Percentiles rank a stretch among this genome's conserved stretches.
phyloP scores from a whole-genome alignment of 1,140 invertebrate species.

The Tenebrio molitor region DNA sequence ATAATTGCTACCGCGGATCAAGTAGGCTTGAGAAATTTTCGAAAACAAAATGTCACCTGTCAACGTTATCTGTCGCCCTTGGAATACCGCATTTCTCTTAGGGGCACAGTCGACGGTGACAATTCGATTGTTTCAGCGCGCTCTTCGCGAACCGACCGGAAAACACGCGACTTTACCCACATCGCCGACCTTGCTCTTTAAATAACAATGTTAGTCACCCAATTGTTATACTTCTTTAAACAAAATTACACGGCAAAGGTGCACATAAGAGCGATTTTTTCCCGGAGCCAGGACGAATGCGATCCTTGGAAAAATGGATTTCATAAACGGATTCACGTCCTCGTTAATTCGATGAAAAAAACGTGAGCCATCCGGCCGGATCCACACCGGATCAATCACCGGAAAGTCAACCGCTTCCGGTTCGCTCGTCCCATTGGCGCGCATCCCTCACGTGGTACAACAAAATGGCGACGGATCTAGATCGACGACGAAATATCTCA shows the following conservation, averaged over 20 bases:
- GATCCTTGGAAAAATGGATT: conserved; percentile 17
- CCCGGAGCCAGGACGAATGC: conserved; percentile 6
- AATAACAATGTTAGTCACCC: conserved; percentile 38
- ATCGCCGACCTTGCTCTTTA: conserved; percentile 40
- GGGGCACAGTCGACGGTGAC: background rate
- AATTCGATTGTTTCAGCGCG: background rate
- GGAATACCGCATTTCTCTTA: background rate
- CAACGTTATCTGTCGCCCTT: background rate
- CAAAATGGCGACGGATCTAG: background rate
- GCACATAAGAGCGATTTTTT: conserved; percentile 11
- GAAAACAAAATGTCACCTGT: background rate
- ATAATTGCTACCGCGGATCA: background rate
- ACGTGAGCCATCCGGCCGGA: background rate
- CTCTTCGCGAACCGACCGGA: conserved; percentile 11
- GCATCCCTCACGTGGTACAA: background rate
- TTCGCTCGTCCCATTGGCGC: background rate
- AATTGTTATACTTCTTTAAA: conserved; percentile 37
- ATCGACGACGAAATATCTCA: no score
- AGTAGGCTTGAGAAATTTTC: background rate
- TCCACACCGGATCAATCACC: conserved; percentile 8
- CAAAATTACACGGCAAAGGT: conserved; percentile 3
- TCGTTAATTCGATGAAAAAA: background rate
- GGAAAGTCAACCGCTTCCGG: background rate
- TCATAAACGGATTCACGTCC: conserved; percentile 34
- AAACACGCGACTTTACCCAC: conserved; percentile 14